Percentiles rank a stretch among this genome's conserved stretches.
These are phyloP conservation scores for Mus caroli DNA, from an alignment of 2,797 vertebrate species.

Conservation along the genomic window DNA sequence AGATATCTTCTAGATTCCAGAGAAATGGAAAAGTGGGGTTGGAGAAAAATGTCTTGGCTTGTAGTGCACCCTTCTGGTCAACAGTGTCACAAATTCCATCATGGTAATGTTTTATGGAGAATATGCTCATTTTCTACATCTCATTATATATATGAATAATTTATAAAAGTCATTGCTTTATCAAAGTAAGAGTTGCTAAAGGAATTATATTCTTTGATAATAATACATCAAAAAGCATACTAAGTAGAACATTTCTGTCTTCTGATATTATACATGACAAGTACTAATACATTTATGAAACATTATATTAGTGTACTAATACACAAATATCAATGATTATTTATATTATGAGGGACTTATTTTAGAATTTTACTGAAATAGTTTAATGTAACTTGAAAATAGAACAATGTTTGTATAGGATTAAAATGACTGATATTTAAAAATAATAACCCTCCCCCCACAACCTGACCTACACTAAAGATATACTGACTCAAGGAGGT, in stretches of 20 bases:
- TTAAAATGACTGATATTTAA: background rate
- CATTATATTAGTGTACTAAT: background rate
- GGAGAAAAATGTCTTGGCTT: background rate
- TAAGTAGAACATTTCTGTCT: background rate
- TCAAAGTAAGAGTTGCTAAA: background rate
- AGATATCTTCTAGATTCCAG: background rate
- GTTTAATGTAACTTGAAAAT: background rate
- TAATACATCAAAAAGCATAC: background rate
- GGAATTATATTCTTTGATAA: background rate
- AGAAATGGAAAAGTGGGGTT: background rate
- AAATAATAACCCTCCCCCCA: no score
- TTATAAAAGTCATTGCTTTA: background rate
- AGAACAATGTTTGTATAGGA: background rate
- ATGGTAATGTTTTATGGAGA: background rate
- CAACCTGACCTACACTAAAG: no score
- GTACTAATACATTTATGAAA: background rate
- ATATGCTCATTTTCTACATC: background rate
- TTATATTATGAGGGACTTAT: background rate
- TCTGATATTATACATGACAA: background rate
- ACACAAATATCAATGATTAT: background rate
- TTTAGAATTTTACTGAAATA: constrained; percentile 2
- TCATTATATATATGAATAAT: background rate
- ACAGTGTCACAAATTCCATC: background rate
- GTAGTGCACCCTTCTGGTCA: background rate
- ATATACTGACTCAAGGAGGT: no score